These are phyloP conservation scores for Subacronicta megacephala DNA, from an alignment of 2,888 invertebrate species.

Conservation along the genomic window DNA sequence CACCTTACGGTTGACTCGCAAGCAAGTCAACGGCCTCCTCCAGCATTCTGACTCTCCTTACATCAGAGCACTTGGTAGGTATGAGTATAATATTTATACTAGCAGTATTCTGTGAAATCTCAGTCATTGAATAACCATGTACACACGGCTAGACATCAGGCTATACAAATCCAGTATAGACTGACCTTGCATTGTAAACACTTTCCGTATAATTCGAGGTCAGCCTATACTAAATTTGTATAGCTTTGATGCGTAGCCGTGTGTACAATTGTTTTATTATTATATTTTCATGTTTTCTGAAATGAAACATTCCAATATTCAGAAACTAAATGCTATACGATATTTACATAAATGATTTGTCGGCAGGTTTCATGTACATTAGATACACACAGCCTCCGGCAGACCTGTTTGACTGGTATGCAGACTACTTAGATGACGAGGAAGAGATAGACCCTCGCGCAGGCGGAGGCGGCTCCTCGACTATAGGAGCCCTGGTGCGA, in stretches of 20 bases:
- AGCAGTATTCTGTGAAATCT: not conserved
- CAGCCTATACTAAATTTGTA: no score
- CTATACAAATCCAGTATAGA: no score
- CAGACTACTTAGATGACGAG: constrained; percentile 98
- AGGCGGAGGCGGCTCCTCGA: constrained; percentile 97
- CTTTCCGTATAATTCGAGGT: no score
- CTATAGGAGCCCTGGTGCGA: constrained; percentile 97
- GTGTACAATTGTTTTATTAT: no score
- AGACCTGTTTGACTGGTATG: constrained; percentile 99
- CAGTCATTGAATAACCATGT: no score
- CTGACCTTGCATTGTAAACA: no score
- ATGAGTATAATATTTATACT: constrained; percentile 53
- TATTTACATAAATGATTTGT: not conserved
- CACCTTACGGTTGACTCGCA: constrained; percentile 98
- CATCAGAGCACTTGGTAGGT: constrained; percentile 97
- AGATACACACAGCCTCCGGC: constrained; percentile 98
- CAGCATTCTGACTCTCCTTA: constrained; percentile 99
- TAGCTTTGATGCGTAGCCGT: no score
- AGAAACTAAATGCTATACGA: no score
- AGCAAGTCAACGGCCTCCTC: constrained; percentile 98
- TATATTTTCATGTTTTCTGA: no score
- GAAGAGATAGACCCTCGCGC: constrained; percentile 99
- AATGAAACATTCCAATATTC: no score
- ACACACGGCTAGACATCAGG: no score
- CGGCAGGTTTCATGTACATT: constrained; percentile 92